phyloP scores from a whole-genome alignment of 2,113 vertebrate species.

The Pungitius pungitius region DNA sequence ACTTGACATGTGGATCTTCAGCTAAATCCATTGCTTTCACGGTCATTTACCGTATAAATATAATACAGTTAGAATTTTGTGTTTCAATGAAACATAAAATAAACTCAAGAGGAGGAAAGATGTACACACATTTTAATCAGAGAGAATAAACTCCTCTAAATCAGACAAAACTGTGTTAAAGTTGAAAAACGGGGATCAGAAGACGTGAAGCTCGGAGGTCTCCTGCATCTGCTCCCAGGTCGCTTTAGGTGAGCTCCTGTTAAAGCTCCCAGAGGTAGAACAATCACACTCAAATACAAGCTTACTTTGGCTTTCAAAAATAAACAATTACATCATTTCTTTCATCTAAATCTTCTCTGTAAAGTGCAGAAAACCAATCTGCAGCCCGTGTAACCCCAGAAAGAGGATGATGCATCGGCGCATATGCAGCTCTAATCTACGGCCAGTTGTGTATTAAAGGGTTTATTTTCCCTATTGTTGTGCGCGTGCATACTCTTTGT shows the following conservation, averaged over 20 bases:
- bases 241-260: not conserved
- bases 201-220: not conserved
- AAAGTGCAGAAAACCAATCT: constrained; percentile 61
- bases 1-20: not conserved
- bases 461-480: constrained; percentile 56
- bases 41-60: not conserved
- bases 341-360: constrained; percentile 63
- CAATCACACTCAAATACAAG: constrained; percentile 33
- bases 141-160: too few species aligned
- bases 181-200: not conserved
- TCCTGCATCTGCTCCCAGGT: not conserved
- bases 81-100: not conserved
- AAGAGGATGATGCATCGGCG: constrained; percentile 58
- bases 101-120: not conserved
- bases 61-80: not conserved
- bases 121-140: not conserved
- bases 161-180: not conserved
- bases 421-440: constrained; percentile 59
- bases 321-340: constrained; percentile 46
- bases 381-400: constrained; percentile 36
- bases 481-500: constrained; percentile 27
- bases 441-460: constrained; percentile 56
- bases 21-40: not conserved
- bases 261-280: constrained; percentile 14
- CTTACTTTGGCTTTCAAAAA: constrained; percentile 22